phyloP scores from a whole-genome alignment of 2,888 invertebrate species.

The Eristalis tenax region DNA sequence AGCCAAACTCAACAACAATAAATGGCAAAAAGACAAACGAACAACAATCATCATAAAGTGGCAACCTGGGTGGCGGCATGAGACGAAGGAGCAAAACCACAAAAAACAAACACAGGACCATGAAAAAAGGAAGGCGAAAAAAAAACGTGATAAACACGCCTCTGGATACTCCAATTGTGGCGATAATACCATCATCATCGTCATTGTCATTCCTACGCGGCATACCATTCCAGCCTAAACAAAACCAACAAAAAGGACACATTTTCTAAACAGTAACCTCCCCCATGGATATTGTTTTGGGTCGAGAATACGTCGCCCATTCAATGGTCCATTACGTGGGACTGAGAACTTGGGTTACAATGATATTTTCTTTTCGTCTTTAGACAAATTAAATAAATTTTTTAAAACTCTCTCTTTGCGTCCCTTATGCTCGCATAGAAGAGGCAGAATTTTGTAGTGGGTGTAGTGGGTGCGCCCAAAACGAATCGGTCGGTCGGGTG shows the following conservation, averaged over 20 bases:
- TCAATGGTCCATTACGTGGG: conserved; percentile 58
- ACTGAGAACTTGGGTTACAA: conserved; percentile 21
- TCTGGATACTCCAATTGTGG: conserved; percentile 44
- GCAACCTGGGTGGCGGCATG: not conserved
- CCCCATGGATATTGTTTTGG: conserved; percentile 31
- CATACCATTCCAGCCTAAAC: conserved; percentile 36
- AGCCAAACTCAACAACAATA: not conserved
- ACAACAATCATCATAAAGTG: conserved; percentile 42
- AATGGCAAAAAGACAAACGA: conserved; percentile 38
- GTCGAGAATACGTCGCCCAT: conserved; percentile 39
- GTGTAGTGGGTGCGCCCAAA: not conserved
- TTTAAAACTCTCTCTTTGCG: conserved; percentile 23
- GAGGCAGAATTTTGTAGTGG: not conserved
- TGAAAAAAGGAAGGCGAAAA: not conserved
- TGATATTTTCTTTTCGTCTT: conserved; percentile 50
- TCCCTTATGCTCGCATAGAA: conserved; percentile 17
- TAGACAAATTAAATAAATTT: conserved; percentile 59
- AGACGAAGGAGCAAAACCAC: not conserved
- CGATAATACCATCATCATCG: conserved; percentile 59
- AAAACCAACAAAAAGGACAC: conserved; percentile 42
- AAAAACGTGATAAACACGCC: conserved; percentile 40
- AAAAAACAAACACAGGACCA: not conserved
- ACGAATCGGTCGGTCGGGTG: not conserved
- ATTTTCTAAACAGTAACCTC: conserved; percentile 19
- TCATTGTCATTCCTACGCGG: conserved; percentile 40